phyloP scores from a whole-genome alignment of 2,888 invertebrate species.

The Salticus scenicus region DNA sequence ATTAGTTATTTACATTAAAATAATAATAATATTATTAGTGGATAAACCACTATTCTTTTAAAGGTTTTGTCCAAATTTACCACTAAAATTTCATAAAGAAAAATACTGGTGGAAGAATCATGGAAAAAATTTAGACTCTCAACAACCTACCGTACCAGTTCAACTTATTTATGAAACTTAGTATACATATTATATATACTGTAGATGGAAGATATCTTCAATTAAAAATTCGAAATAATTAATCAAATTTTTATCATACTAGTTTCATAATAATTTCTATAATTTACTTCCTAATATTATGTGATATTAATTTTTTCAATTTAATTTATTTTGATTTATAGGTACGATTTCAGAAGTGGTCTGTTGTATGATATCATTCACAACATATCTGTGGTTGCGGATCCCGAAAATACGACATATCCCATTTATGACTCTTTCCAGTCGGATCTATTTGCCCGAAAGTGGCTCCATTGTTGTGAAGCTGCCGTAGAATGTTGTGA shows the following conservation, averaged over 20 bases:
- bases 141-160: no score
- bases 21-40: no score
- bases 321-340: neutral
- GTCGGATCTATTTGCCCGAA: constrained; percentile 52
- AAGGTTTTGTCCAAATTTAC: no score
- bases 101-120: no score
- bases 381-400: constrained; percentile 32
- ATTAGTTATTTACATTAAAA: no score
- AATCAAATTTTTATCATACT: neutral
- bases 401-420: constrained; percentile 56
- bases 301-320: neutral
- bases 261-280: neutral
- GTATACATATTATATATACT: no score
- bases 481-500: constrained; percentile 57
- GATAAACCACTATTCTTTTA: no score
- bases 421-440: constrained; percentile 61
- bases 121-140: no score
- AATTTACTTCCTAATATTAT: neutral
- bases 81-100: no score
- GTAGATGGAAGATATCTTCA: no score
- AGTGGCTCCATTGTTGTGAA: constrained; percentile 58
- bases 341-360: constrained; percentile 44
- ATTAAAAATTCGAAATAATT: no score
- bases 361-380: constrained; percentile 29
- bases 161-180: no score